phyloP scores from a whole-genome alignment of 2,797 vertebrate species.

The Echeneis naucrates region DNA sequence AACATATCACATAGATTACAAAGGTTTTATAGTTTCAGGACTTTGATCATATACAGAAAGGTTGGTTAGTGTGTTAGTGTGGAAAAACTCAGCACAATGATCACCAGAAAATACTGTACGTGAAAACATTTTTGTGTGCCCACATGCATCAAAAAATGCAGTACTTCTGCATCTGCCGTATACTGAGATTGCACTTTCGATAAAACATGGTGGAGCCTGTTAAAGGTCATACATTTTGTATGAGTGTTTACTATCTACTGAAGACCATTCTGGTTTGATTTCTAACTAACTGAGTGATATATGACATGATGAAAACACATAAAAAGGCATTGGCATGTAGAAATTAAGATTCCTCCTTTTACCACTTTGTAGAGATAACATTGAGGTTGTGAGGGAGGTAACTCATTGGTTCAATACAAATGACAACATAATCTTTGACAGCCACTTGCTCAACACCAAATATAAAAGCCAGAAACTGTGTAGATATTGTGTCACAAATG shows the following conservation, averaged over 20 bases:
- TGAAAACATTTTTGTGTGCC: neutral
- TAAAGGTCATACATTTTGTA: conserved; percentile 9
- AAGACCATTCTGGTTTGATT: conserved; percentile 16
- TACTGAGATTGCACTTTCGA: conserved; percentile 26
- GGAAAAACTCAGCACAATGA: neutral
- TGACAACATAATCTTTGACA: neutral
- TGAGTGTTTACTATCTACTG: conserved; percentile 4
- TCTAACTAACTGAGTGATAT: neutral
- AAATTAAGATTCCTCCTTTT: neutral
- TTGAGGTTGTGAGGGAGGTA: neutral
- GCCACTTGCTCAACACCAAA: neutral
- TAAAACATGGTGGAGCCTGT: conserved; percentile 44
- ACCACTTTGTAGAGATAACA: neutral
- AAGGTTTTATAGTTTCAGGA: neutral
- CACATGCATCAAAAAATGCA: neutral
- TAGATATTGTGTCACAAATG: neutral
- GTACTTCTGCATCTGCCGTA: conserved; percentile 7
- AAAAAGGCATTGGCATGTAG: neutral
- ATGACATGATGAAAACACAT: neutral
- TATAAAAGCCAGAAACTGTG: neutral
- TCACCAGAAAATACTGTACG: conserved; percentile 20
- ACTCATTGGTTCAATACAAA: neutral
- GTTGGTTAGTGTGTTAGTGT: neutral
- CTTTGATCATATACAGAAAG: neutral
- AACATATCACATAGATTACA: neutral